Evolutionary conservation across 2,888 invertebrate species (phyloP).

Genomic region (Julus scandinavius): DNA sequence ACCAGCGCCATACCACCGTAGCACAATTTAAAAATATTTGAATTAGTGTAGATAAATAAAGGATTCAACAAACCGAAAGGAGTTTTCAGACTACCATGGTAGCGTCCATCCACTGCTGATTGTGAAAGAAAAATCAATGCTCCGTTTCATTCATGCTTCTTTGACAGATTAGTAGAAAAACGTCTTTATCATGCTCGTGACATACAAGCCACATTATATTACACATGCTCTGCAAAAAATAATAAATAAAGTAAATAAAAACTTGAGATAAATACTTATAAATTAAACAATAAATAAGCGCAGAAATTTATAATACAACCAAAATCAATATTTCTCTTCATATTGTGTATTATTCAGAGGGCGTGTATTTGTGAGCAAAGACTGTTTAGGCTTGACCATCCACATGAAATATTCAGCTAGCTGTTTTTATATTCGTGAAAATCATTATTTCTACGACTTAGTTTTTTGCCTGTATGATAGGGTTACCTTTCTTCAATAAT

Average conservation of each 20-base stretch:
- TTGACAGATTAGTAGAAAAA: not conserved
- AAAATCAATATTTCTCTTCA: not conserved
- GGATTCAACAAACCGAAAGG: not conserved
- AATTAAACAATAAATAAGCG: not conserved
- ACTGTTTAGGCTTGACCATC: not conserved
- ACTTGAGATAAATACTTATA: not conserved
- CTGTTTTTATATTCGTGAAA: not conserved
- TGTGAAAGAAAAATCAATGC: not conserved
- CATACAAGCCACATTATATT: not conserved
- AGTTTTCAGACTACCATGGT: not conserved
- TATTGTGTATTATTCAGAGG: not conserved
- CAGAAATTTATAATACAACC: not conserved
- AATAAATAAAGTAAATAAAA: not conserved
- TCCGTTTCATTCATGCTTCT: too few relatives aligned
- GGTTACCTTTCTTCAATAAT: conserved; percentile 44
- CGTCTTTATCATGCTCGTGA: not conserved
- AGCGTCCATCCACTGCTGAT: not conserved
- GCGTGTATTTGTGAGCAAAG: not conserved
- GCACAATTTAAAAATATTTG: not conserved
- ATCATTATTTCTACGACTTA: not conserved
- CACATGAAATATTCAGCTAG: not conserved
- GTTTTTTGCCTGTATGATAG: conserved; percentile 7
- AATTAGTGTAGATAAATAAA: not conserved
- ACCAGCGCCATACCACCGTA: not conserved
- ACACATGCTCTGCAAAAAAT: not conserved